These are phyloP conservation scores for Natator depressus DNA, from an alignment of 2,113 vertebrate species.

Conservation along the genomic window DNA sequence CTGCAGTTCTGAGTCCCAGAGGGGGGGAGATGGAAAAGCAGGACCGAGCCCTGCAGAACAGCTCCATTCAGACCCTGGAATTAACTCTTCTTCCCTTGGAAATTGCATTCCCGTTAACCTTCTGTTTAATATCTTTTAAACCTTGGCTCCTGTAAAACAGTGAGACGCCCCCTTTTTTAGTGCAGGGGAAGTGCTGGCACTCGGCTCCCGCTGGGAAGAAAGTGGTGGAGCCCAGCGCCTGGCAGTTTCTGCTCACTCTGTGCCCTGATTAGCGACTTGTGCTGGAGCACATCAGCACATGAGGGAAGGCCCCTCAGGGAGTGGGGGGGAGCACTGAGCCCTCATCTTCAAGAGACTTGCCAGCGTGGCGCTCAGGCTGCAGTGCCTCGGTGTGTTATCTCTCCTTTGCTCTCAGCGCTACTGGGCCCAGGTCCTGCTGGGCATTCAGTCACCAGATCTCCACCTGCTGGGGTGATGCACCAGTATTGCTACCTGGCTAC, in stretches of 20 bases:
- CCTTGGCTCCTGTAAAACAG: neutral
- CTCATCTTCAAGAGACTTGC: neutral
- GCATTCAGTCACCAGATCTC: neutral
- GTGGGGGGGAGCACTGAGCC: neutral
- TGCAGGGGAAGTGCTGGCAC: slow-evolving; percentile 6
- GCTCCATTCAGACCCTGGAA: neutral
- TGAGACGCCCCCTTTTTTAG: neutral
- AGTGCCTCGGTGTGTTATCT: neutral
- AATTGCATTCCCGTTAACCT: neutral
- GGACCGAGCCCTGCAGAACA: neutral
- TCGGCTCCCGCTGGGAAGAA: slow-evolving; percentile 50
- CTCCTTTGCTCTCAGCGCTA: neutral
- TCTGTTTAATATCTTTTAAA: neutral
- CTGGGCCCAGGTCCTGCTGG: neutral
- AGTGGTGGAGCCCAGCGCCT: neutral
- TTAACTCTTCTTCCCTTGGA: neutral
- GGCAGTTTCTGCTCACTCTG: neutral
- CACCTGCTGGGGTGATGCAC: neutral
- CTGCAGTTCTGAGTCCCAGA: neutral
- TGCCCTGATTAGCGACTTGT: slow-evolving; percentile 54
- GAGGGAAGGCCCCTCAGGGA: neutral
- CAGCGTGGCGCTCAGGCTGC: neutral
- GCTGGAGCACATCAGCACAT: neutral
- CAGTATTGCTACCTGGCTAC: neutral
- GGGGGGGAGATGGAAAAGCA: fast-evolving